Conservation (phyloP, 1,140 invertebrate species). For the Dendroctonus valens region DNA sequence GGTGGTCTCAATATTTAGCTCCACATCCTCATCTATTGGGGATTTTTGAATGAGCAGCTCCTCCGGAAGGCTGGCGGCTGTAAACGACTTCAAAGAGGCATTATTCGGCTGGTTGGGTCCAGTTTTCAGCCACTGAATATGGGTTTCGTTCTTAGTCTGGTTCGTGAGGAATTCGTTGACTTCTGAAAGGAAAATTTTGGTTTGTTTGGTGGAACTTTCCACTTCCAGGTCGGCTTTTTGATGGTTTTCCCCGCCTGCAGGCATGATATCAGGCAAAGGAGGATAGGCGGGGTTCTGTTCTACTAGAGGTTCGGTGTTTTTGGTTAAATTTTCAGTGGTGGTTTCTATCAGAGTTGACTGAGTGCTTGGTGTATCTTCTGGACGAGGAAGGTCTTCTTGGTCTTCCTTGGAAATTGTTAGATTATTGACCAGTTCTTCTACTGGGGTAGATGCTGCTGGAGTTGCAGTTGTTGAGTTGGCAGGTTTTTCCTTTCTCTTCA, state of each 20-base stretch:
- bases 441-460: not conserved
- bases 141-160: conserved; percentile 30
- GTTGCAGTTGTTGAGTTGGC: conserved; percentile 14
- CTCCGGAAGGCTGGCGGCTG: conserved; percentile 34
- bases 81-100: conserved; percentile 28
- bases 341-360: conserved; percentile 1
- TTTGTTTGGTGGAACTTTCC: conserved; percentile 18
- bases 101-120: not conserved
- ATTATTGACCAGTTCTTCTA: conserved; percentile 9
- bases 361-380: not conserved
- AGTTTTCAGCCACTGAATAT: conserved; percentile 39
- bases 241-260: conserved; percentile 16
- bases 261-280: conserved; percentile 47
- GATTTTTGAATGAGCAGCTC: conserved; percentile 35
- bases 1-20: too few relatives aligned
- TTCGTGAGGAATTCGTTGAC: conserved; percentile 38
- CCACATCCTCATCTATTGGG: conserved; percentile 34
- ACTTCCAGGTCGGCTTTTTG: conserved; percentile 28
- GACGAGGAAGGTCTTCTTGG: conserved; percentile 2
- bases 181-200: conserved; percentile 40
- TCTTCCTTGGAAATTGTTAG: conserved; percentile 7
- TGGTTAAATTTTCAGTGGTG: conserved; percentile 7
- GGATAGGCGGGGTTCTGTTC: conserved; percentile 50
- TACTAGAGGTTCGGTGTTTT: conserved; percentile 5
- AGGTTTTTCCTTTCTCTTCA: conserved; percentile 30